A percentile compares a stretch with the other conserved stretches of the same genome.
These are phyloP conservation scores for Megaceryle maxima DNA, from an alignment of 2,113 vertebrate genomes.

Conservation along the genomic window DNA sequence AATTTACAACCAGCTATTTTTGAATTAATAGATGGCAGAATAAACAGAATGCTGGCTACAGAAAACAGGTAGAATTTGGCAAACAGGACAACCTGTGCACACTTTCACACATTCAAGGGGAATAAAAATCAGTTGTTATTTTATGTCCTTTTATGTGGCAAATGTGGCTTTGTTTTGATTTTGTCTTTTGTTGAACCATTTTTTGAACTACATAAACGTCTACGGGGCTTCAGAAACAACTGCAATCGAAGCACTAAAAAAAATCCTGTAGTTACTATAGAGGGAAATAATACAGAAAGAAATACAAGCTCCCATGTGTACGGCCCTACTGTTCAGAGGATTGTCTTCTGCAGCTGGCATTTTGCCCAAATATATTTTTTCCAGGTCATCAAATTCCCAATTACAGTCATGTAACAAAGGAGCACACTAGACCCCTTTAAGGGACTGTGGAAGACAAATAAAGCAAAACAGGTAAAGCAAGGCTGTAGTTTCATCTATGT, in stretches of 20 bases:
- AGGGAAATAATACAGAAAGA: background rate
- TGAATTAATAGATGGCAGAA: background rate
- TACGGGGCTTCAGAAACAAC: background rate
- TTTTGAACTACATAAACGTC: background rate
- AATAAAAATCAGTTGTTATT: background rate
- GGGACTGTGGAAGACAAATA: background rate
- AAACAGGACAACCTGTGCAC: background rate
- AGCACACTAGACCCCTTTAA: slow-evolving; percentile 15
- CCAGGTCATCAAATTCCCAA: slow-evolving; percentile 45
- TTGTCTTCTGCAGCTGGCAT: slow-evolving; percentile 34
- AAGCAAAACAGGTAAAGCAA: background rate
- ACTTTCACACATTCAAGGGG: background rate
- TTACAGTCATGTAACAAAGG: background rate
- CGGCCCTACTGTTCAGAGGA: background rate
- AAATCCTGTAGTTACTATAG: background rate
- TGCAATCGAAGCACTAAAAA: background rate
- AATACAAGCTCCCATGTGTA: background rate
- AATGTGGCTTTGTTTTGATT: background rate
- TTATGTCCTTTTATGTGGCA: background rate
- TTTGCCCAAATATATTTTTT: slow-evolving; percentile 42
- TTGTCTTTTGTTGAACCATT: background rate
- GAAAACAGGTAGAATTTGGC: background rate
- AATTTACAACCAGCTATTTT: background rate
- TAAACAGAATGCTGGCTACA: background rate
- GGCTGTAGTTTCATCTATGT: background rate